Conservation (phyloP, 2,113 vertebrate genomes). For the Noctilio leporinus region DNA sequence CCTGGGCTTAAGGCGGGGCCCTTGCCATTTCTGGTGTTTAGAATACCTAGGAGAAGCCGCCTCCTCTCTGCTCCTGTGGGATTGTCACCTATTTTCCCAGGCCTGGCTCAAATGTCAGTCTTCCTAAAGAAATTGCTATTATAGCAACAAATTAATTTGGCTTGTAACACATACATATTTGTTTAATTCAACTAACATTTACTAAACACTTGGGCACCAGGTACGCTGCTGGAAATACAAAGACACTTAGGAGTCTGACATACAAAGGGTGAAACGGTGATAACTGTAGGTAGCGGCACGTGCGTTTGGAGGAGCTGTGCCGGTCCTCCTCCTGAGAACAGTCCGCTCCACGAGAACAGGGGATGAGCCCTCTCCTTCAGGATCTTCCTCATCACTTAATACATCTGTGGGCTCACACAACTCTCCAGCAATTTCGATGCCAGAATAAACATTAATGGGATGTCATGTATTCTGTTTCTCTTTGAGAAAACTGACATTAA, state of each 20-base stretch:
- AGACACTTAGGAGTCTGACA: neutral
- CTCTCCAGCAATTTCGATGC: neutral
- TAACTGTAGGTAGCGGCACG: neutral
- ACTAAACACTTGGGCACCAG: neutral
- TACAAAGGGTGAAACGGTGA: neutral
- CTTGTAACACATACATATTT: neutral
- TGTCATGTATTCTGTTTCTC: neutral
- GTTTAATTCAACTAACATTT: neutral
- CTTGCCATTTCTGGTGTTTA: neutral
- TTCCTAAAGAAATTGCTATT: neutral
- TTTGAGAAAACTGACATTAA: neutral
- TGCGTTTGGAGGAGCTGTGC: neutral
- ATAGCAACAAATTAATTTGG: neutral
- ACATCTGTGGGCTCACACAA: neutral
- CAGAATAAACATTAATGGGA: neutral
- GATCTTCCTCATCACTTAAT: neutral
- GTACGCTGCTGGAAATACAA: neutral
- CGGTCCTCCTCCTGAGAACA: neutral
- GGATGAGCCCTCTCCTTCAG: neutral
- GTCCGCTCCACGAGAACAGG: neutral
- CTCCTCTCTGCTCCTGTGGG: neutral
- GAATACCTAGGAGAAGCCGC: neutral
- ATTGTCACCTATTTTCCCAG: neutral
- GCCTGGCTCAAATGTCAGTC: neutral
- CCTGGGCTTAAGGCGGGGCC: neutral